Base-by-base conservation (phyloP, 2,888 invertebrate genomes). In the Epiperipatus broadwayi region DNA sequence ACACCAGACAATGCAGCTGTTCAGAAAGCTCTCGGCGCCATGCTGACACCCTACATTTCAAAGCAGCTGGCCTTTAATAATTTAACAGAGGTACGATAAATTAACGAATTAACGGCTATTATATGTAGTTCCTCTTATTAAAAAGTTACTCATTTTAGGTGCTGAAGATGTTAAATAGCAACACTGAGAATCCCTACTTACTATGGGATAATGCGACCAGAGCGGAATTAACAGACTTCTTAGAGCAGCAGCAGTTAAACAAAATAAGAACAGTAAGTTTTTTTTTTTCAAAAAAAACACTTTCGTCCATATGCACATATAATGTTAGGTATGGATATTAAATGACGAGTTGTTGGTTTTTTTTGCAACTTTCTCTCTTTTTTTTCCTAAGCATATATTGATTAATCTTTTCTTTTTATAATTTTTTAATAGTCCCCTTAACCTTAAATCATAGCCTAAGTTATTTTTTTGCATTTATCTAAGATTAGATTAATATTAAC, bases 181-280 rank as follows among this genome's bases (percentile, higher is more conserved):
- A 97, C 60, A 80, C 83, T 53, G 78, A 83, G 46, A 89, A 79
- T 52, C 97, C 97, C 0, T 91, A 95, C 60, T 67, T 99, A 19
- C 77, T 97, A 30, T 99, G 97, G 97, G 84, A 97, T 62, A 97
- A 97, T 62, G 78, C 79, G 5, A 95, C 95, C 0, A 68, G 97
- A 46, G 81, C 81, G 0, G 93, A 97, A 59, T 66, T 97, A 2
- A 67, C 72, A 28, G 93, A 95, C 53, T 83, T 81, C 54, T 64
- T 97, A 4, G 76, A 78, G 44, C 69, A 67, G 34, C 75, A 78
- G 52, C 66, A 76, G 38, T 58, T 57, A 36, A 53, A 56, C n/a
- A 54, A 58, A 42, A 55, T 62, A 30, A 53, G 57, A 51, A 59
- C 57, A 20, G 60, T 60, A 46, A 47, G 52, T 53, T 39, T 19